A percentile compares a stretch with the other conserved stretches of the same genome.
Conservation (phyloP, 2,888 invertebrate species). For the Eupithecia abbreviata region DNA sequence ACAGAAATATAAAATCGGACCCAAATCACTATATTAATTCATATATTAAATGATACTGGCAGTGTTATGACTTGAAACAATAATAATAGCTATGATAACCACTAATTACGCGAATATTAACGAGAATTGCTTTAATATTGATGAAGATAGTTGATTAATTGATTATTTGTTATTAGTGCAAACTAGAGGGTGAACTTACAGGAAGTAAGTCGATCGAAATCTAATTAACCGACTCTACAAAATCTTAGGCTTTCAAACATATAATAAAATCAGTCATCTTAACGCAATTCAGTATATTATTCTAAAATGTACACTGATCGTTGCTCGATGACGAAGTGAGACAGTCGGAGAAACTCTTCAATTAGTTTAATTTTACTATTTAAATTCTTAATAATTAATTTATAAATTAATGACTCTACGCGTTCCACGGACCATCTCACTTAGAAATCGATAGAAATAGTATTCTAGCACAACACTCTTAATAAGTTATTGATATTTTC, state of each 20-base stretch:
- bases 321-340: conserved; percentile 78
- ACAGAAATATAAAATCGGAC: conserved; percentile 82
- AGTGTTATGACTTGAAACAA: conserved; percentile 77
- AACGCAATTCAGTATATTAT: conserved; percentile 82
- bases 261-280: conserved; percentile 84
- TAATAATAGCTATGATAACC: conserved; percentile 66
- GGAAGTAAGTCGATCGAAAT: conserved; percentile 70
- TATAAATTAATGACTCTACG: conserved; percentile 83
- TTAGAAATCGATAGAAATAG: conserved; percentile 75
- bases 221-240: conserved; percentile 79
- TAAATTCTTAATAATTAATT: conserved; percentile 81
- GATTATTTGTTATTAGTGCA: conserved; percentile 75
- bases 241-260: conserved; percentile 82
- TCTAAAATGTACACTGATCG: conserved; percentile 82
- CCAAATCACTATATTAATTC: conserved; percentile 76
- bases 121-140: conserved; percentile 80
- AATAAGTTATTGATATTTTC: conserved; percentile 84
- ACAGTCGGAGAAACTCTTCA: conserved; percentile 71
- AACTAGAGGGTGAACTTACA: conserved; percentile 81
- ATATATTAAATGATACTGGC: conserved; percentile 77
- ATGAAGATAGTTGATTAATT: conserved; percentile 68
- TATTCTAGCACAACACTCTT: conserved; percentile 84
- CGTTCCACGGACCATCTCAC: conserved; percentile 75
- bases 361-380: conserved; percentile 77
- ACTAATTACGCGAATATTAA: conserved; percentile 81